phyloP scores from a whole-genome alignment of 2,113 vertebrate genomes.

The Nettapus auritus region DNA sequence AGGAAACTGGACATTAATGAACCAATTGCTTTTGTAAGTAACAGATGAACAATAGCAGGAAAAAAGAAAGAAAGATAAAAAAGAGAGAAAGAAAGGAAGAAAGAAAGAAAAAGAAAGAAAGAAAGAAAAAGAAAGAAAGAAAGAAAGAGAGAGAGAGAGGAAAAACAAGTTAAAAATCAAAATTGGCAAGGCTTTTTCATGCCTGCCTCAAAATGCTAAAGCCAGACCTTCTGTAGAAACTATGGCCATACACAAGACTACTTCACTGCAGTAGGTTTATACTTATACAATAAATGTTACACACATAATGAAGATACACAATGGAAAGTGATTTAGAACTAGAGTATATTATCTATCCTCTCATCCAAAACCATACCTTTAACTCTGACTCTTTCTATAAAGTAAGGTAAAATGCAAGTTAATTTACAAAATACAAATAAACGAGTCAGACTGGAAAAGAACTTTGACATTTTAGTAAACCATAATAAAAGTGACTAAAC shows the following conservation, averaged over 20 bases:
- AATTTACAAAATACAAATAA: not conserved
- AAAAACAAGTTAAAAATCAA: not conserved
- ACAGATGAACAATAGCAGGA: not conserved
- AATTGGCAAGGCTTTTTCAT: not conserved
- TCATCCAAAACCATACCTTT: not conserved
- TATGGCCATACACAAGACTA: not conserved
- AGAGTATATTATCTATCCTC: not conserved
- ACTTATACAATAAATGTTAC: not conserved
- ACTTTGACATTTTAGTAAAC: not conserved
- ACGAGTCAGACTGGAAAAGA: not conserved
- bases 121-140: too few relatives aligned
- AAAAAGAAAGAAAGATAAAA: too few relatives aligned
- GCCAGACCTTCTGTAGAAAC: not conserved
- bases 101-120: too few relatives aligned
- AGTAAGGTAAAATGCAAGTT: not conserved
- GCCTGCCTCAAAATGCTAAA: not conserved
- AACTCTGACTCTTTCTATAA: not conserved
- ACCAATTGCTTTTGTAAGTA: not conserved
- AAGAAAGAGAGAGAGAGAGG: rapidly evolving
- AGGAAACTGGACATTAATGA: not conserved
- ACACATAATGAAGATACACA: not conserved
- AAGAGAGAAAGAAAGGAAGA: too few relatives aligned
- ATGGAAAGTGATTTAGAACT: not conserved
- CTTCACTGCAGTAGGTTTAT: not conserved
- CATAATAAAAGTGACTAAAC: not conserved